Conservation (phyloP, 2,797 vertebrate species). For the Lophius americanus region DNA sequence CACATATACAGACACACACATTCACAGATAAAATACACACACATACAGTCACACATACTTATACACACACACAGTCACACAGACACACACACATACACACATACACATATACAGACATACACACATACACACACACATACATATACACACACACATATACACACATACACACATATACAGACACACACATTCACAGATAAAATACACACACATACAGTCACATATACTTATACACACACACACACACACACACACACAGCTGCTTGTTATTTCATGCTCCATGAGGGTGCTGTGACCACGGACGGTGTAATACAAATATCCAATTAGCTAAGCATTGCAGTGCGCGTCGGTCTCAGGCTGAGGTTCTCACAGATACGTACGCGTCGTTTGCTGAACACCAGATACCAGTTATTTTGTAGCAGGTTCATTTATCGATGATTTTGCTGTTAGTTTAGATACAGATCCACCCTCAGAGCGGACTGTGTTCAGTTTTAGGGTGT, state of each 20-base stretch:
- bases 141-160: not conserved
- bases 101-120: not conserved
- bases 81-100: no score
- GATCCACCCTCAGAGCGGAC: no score
- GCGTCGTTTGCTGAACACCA: slow-evolving; percentile 8
- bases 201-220: slow-evolving; percentile 37
- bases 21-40: no score
- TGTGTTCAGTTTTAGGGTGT: no score
- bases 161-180: not conserved
- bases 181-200: not conserved
- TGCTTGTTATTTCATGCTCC: slow-evolving; percentile 85
- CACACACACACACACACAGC: slow-evolving; percentile 71
- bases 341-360: slow-evolving; percentile 60
- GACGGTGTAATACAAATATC: slow-evolving; percentile 83
- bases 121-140: not conserved
- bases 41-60: no score
- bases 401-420: slow-evolving; percentile 25
- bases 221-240: slow-evolving; percentile 26
- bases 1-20: no score
- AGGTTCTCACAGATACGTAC: slow-evolving; percentile 62
- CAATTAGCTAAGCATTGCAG: slow-evolving; percentile 80
- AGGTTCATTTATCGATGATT: not conserved
- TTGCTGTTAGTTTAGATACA: not conserved
- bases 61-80: no score
- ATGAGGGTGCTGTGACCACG: slow-evolving; percentile 81